Conservation (phyloP, 2,888 invertebrate genomes). For the Sipunculus nudus region DNA sequence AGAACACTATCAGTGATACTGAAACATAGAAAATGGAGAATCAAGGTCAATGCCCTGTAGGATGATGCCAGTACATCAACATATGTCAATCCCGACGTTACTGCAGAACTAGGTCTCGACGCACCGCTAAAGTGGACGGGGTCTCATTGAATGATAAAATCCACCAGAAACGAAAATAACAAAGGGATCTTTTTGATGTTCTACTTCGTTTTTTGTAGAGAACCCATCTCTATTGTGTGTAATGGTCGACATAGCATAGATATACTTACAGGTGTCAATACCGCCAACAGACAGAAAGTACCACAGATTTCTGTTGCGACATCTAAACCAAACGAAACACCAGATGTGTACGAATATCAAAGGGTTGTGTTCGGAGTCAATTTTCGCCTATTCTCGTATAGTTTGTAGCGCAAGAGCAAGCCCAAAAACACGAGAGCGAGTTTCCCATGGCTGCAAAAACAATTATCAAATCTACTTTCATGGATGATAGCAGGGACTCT, state of each 20-base stretch:
- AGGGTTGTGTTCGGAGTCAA: neutral
- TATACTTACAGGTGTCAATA: neutral
- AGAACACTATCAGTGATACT: too few species aligned
- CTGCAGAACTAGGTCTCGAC: too few species aligned
- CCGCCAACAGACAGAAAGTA: neutral
- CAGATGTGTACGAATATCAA: neutral
- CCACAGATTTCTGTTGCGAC: neutral
- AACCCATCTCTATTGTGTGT: conserved; percentile 24
- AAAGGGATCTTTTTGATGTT: neutral
- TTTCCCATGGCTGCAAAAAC: neutral
- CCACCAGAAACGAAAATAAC: neutral
- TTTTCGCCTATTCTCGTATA: neutral
- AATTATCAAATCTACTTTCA: neutral
- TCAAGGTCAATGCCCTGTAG: too few species aligned
- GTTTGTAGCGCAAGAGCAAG: neutral
- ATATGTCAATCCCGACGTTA: too few species aligned
- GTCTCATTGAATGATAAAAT: neutral
- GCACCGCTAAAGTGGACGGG: neutral
- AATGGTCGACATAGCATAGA: conserved; percentile 5
- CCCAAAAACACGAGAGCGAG: neutral
- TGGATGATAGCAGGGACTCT: too few species aligned
- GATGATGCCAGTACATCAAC: too few species aligned
- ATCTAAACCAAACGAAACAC: neutral
- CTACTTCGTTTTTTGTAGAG: conserved; percentile 6
- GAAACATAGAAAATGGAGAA: too few species aligned